These are phyloP conservation scores for Halocaridina rubra DNA, from an alignment of 2,888 invertebrate genomes.

Conservation along the genomic window DNA sequence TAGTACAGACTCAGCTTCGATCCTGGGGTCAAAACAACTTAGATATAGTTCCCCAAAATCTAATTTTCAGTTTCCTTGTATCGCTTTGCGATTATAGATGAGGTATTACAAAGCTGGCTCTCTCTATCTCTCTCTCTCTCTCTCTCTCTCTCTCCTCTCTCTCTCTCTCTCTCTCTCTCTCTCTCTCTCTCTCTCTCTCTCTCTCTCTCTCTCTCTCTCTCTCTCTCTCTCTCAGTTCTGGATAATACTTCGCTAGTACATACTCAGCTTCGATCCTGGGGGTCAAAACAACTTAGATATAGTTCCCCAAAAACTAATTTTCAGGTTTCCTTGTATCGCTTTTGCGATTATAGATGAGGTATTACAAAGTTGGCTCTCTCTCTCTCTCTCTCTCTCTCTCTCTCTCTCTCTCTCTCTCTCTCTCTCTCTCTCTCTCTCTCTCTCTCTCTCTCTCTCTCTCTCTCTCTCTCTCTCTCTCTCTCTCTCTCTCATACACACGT, in stretches of 20 bases:
- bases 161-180: neutral
- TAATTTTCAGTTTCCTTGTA: no score
- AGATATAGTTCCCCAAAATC: neutral
- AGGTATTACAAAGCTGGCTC: no score
- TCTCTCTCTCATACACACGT: conserved; percentile 14
- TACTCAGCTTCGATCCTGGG: no score
- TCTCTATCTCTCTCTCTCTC: neutral
- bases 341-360: no score
- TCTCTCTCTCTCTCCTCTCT: neutral
- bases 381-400: neutral
- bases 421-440: neutral
- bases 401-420: conserved; percentile 1
- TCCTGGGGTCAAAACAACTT: no score
- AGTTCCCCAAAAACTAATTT: neutral
- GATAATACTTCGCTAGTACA: neutral
- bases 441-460: neutral
- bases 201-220: neutral
- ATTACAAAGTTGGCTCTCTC: neutral
- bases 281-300: no score
- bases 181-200: neutral
- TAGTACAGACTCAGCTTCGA: no score
- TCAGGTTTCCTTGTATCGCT: no score
- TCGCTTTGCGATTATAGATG: no score
- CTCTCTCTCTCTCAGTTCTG: neutral
- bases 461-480: neutral